These are phyloP conservation scores for Pegoplata infirma DNA, from an alignment of 2,888 invertebrate genomes.

Conservation along the genomic window DNA sequence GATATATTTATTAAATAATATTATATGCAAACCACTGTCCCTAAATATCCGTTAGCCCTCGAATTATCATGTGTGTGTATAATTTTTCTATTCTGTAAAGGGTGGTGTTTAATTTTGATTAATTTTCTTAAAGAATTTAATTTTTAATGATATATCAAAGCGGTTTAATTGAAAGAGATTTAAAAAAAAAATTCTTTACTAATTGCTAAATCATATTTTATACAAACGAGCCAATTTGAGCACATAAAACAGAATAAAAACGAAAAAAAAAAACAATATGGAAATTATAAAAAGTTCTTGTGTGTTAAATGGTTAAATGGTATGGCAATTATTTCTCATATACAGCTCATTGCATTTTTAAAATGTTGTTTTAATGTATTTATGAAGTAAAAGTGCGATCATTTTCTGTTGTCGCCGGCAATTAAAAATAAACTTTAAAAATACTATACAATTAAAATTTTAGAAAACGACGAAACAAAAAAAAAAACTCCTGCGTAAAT, in stretches of 20 bases:
- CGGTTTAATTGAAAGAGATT: slow-evolving; percentile 59
- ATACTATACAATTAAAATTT: slow-evolving; percentile 38
- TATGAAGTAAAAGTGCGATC: slow-evolving; percentile 33
- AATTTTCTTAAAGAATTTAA: slow-evolving; percentile 40
- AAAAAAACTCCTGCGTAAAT: background rate
- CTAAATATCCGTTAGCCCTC: background rate
- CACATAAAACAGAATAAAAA: slow-evolving; percentile 37
- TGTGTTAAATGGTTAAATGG: slow-evolving; percentile 51
- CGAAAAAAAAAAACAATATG: slow-evolving; percentile 41
- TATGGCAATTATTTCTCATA: slow-evolving; percentile 59
- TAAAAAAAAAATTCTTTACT: slow-evolving; percentile 52
- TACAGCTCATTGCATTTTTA: slow-evolving; percentile 53
- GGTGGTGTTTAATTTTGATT: slow-evolving; percentile 61
- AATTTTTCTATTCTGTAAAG: slow-evolving; percentile 30
- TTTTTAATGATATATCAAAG: slow-evolving; percentile 62
- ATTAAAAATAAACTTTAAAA: slow-evolving; percentile 60
- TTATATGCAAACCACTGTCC: background rate
- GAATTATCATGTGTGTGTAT: background rate
- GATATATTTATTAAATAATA: too few species aligned
- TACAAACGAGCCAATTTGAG: slow-evolving; percentile 54
- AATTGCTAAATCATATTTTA: slow-evolving; percentile 63
- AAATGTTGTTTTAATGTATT: too few species aligned
- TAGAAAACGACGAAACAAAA: too few species aligned
- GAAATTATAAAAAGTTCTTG: slow-evolving; percentile 39
- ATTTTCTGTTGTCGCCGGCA: slow-evolving; percentile 64